phyloP scores from a whole-genome alignment of 2,113 vertebrate genomes.

The Toxotes chatareus region DNA sequence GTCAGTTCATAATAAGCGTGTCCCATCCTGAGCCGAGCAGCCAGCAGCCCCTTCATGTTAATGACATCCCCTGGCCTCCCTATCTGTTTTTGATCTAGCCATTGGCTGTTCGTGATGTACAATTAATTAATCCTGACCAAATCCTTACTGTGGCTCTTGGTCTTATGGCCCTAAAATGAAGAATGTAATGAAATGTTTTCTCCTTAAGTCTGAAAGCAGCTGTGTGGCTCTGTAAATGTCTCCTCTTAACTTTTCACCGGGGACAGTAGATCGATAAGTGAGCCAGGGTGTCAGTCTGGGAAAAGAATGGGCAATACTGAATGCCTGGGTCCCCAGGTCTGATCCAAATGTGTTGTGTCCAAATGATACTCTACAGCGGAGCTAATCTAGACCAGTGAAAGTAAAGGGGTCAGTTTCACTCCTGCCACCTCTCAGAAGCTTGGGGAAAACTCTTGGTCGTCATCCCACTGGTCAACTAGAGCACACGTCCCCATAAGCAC shows the following conservation, averaged over 20 bases:
- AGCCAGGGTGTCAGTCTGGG: not conserved
- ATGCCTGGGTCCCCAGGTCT: not conserved
- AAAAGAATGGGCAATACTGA: not conserved
- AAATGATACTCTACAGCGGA: not conserved
- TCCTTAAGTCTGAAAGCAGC: not conserved
- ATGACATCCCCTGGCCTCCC: not conserved
- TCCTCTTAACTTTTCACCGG: not conserved
- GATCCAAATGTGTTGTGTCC: not conserved
- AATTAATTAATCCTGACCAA: slow-evolving; percentile 12
- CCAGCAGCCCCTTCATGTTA: not conserved
- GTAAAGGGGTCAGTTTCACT: not conserved
- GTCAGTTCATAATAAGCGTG: slow-evolving; percentile 11
- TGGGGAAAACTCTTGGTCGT: not conserved
- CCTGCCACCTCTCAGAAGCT: not conserved
- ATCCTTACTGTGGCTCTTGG: not conserved
- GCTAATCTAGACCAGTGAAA: not conserved
- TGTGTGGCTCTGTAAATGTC: not conserved
- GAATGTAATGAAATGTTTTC: not conserved
- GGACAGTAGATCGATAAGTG: not conserved
- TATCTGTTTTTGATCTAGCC: not conserved
- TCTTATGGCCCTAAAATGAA: not conserved
- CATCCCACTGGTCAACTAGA: not conserved
- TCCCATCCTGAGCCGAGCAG: not conserved
- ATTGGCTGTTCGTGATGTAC: not conserved
- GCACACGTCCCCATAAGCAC: not conserved